A percentile compares a stretch with the other conserved stretches of the same genome.
Conservation (phyloP, 1,140 invertebrate genomes). For the Habropoda laboriosa region DNA sequence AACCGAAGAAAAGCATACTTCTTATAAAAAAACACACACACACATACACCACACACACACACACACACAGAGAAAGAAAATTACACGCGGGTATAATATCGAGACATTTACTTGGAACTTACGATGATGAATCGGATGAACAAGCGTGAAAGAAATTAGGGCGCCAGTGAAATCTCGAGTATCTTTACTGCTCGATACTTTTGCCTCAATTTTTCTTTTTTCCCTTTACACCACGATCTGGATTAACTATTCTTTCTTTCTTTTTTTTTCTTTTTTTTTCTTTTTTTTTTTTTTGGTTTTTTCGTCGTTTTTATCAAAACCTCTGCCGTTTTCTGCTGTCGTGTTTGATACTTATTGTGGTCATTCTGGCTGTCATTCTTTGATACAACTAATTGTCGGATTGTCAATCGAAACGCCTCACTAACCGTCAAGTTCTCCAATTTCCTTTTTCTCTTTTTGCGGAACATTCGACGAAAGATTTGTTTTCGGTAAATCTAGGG, state of each 20-base stretch:
- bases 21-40: slow-evolving; percentile 43
- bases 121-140: slow-evolving; percentile 59
- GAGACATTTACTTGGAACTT: slow-evolving; percentile 47
- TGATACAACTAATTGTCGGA: not conserved
- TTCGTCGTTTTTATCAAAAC: slow-evolving; percentile 27
- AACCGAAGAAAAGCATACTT: slow-evolving; percentile 72
- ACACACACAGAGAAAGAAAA: too few relatives aligned
- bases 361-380: not conserved
- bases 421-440: not conserved
- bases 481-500: not conserved
- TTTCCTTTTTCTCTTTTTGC: too few relatives aligned
- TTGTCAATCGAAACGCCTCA: not conserved
- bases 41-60: too few relatives aligned
- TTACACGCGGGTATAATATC: slow-evolving; percentile 26
- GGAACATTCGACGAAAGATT: too few relatives aligned
- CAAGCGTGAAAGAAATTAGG: slow-evolving; percentile 26
- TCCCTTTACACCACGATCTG: slow-evolving; percentile 26
- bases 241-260: too few relatives aligned
- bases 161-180: slow-evolving; percentile 58
- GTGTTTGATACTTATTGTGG: slow-evolving; percentile 3
- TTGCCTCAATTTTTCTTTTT: slow-evolving; percentile 50
- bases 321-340: slow-evolving; percentile 20
- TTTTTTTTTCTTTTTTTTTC: too few relatives aligned
- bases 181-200: slow-evolving; percentile 35
- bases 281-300: too few relatives aligned